Evolutionary conservation across 2,113 vertebrate genomes (phyloP).

Genomic region (Turnix velox): DNA sequence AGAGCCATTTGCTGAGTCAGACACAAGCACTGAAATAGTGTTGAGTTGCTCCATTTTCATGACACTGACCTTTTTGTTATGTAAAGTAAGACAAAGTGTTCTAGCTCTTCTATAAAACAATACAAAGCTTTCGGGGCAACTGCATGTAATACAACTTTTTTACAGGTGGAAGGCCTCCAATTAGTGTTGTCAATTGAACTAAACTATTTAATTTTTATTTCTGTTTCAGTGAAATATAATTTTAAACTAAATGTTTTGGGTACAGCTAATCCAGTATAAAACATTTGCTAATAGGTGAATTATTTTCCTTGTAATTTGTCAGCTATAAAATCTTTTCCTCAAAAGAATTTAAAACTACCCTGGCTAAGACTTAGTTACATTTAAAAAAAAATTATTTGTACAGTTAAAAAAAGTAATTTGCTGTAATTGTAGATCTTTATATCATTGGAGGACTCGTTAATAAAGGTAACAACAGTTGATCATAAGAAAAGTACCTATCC

Average conservation of each 20-base stretch:
- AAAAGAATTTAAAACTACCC: neutral
- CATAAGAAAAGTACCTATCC: neutral
- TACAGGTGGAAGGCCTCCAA: neutral
- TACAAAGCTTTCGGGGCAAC: neutral
- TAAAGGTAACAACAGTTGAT: neutral
- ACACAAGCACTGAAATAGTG: neutral
- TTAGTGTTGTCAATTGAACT: neutral
- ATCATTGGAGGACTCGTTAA: neutral
- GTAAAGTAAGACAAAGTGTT: neutral
- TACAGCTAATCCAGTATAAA: neutral
- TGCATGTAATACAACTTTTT: neutral
- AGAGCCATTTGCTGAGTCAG: neutral
- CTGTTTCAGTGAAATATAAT: neutral
- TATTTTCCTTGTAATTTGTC: neutral
- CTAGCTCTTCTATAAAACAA: neutral
- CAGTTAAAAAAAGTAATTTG: neutral
- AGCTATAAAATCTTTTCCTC: neutral
- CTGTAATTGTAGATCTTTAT: neutral
- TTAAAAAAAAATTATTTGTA: neutral
- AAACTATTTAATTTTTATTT: neutral
- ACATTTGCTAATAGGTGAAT: rapidly evolving
- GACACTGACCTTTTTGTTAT: neutral
- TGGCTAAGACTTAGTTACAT: neutral
- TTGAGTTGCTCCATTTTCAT: neutral
- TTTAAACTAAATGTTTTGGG: neutral